Evolutionary conservation across 1,140 invertebrate genomes (phyloP), one percentile per base, ranked within the genome.

Genomic region (Lysiphlebus fabarum): DNA sequence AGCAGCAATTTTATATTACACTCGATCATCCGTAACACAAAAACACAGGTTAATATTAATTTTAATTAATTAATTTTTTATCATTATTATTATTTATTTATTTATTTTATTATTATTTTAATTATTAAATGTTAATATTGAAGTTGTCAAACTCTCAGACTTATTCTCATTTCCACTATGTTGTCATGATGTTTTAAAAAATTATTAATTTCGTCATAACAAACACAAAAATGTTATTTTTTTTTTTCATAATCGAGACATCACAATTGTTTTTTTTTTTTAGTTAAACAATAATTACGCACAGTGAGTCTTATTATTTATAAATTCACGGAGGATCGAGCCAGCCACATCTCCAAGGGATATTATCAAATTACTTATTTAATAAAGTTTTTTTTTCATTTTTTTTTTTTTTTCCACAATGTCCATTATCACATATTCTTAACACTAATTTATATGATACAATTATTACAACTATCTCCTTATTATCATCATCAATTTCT

Each of bases 141-240:
- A 62, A 59, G 49, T 58, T 53, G 43, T 65, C 58, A 65, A 58
- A 62, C 68, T 69, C 63, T 71, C 71, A 73, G 71, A 26, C 17
- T 26, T 26, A 26, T 26, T 26, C 17, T 26, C 70, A 74, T 71
- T 70, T 69, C 71, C 59, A 66, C 67, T 66, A 70, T 68, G 17
- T 64, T 71, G 70, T 73, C 70, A 71, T 71, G 70, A 68, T 65
- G 65, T 62, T 67, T 70, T 69, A 69, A 61, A 60, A 62, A 66
- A 65, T 53, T 47, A 26, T 26, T 26, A 26, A 26, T 26, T 26
- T 26, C 17, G 17, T 26, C 17, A 26, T 26, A 26, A 26, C 17
- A 26, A 26, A 26, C 17, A 26, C 17, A 26, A 26, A 26, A 26
- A 26, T 26, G 17, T 56, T 55, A n/a, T 48, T 36, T 44, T 10